A percentile compares a stretch with the other conserved stretches of the same genome.
Conservation (phyloP, 1,140 invertebrate species). For the Drosophila takahashii region DNA sequence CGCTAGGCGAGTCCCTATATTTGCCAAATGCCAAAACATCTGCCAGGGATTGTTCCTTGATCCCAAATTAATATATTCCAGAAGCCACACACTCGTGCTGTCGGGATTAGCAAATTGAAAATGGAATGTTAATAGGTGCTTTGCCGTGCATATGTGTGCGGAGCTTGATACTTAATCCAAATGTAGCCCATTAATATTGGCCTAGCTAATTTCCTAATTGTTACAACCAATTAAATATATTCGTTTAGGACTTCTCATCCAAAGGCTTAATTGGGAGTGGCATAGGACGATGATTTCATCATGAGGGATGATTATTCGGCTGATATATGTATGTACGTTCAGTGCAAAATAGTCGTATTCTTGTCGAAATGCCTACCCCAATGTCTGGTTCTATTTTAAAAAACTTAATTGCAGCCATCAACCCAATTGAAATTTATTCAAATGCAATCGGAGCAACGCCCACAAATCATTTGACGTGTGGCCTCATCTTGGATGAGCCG, state of each 20-base stretch:
- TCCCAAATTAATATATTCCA: conserved; percentile 32
- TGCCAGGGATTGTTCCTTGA: conserved; percentile 1
- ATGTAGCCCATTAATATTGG: conserved; percentile 12
- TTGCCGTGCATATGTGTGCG: not conserved
- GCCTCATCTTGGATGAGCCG: conserved; percentile 25
- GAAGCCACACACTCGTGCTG: not conserved
- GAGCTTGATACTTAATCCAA: conserved; percentile 4
- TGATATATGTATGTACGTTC: not conserved
- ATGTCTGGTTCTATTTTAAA: conserved; percentile 6
- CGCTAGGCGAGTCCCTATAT: conserved; percentile 5
- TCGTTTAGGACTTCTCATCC: not conserved
- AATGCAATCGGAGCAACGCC: conserved; percentile 64
- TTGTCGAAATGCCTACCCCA: not conserved
- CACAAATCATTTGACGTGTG: conserved; percentile 37
- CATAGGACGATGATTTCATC: not conserved
- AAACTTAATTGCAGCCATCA: conserved; percentile 55
- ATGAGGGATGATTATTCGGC: not conserved
- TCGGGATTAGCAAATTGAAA: conserved; percentile 25
- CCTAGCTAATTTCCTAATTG: conserved; percentile 18
- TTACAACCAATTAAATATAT: conserved; percentile 7
- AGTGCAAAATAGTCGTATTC: not conserved
- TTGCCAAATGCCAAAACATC: conserved; percentile 10
- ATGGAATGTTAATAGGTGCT: conserved; percentile 17
- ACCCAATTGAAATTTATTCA: conserved; percentile 72
- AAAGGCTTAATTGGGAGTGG: not conserved